Evolutionary conservation across 2,797 vertebrate genomes (phyloP).

Genomic region (Acridotheres tristis): DNA sequence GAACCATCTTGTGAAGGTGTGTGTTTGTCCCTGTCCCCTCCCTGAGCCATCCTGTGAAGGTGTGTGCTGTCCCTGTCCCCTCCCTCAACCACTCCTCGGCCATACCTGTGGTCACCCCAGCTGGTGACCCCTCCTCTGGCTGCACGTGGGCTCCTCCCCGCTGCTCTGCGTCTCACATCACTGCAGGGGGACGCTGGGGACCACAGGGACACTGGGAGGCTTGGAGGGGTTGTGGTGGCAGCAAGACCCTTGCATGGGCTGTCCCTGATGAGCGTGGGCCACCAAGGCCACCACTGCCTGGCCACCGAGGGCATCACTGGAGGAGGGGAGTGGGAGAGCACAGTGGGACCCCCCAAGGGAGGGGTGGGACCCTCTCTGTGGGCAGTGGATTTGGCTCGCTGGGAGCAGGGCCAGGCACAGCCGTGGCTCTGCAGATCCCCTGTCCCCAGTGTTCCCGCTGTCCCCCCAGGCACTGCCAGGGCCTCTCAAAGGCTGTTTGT

Average conservation of each 20-base stretch:
- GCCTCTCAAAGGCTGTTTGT: conserved; percentile 60
- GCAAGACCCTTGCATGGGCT: rapidly evolving
- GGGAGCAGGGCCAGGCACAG: background rate
- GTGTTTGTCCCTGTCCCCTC: background rate
- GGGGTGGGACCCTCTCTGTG: background rate
- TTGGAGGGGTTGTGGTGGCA: background rate
- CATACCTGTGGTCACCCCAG: rapidly evolving
- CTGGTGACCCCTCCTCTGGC: rapidly evolving
- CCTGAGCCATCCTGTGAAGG: too few species aligned
- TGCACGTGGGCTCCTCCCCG: background rate
- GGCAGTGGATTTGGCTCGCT: rapidly evolving
- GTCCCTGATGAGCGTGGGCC: rapidly evolving
- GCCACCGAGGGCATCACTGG: rapidly evolving
- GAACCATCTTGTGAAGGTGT: too few species aligned
- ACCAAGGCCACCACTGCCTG: background rate
- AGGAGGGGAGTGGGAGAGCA: background rate
- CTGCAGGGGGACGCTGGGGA: rapidly evolving
- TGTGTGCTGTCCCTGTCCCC: background rate
- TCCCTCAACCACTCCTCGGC: background rate
- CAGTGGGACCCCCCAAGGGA: too few species aligned
- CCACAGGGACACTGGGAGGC: background rate
- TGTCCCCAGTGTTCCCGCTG: rapidly evolving
- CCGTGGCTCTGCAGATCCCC: background rate
- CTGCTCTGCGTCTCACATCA: rapidly evolving
- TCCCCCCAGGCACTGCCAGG: background rate